Base-by-base conservation (phyloP, 2,797 vertebrate species). In the Pempheris klunzingeri region DNA sequence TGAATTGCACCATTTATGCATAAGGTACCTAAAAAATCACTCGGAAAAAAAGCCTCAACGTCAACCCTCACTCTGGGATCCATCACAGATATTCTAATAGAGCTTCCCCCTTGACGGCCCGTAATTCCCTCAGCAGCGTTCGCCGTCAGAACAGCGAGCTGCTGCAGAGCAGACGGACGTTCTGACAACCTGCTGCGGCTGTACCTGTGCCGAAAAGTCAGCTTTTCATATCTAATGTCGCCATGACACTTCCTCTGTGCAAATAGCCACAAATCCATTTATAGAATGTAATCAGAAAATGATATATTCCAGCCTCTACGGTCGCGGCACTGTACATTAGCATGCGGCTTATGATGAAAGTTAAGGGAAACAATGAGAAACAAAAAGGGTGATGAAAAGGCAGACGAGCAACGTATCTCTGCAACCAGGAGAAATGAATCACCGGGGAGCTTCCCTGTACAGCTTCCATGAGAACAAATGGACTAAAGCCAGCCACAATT, bases 381-480 rank as follows among this genome's bases (percentile, higher is more conserved):
- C 52, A 32, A 74, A 80, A 77, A 63, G 65, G 75, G 77, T 46
- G 77, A 81, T 83, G 85, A 78, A 85, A 82, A 85, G 83, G 74
- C 46, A 66, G 83, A 85, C 59, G 72, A 74, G 78, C 84, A 20
- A 72, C 58, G 68, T 77, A 78, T 88, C 78, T 90, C 53, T 50
- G 81, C 38, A 72, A 86, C 17, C 86, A 71, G 76, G 82, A 82
- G 80, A 78, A 90, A 87, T 88, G 89, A 92, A 92, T 93, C 88
- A 90, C 76, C 47, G 3, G 22, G 62, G 66, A 82, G 90, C 90
- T 85, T 86, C 89, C 88, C 90, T 55, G 89, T 87, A 87, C 53
- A 89, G 44, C 87, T 82, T 92, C 92, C 88, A 91, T 68, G 84
- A 94, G 84, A 95, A 94, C 85, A 89, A 92, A 91, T 78, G 89